These are phyloP conservation scores for Benitochromis conjunctus DNA, from an alignment of 2,113 vertebrate genomes.

Conservation along the genomic window DNA sequence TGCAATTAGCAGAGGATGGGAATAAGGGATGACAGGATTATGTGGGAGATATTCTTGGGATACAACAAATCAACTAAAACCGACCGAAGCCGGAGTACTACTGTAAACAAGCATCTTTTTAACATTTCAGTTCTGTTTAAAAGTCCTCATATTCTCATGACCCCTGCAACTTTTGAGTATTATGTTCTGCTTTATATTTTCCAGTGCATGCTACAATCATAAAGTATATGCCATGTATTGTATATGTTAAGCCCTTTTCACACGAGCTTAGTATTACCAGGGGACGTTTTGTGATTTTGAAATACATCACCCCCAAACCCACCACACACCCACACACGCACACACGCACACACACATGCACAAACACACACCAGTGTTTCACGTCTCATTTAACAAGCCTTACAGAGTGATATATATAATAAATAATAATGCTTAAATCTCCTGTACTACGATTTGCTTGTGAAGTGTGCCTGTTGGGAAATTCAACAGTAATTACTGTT, in stretches of 20 bases:
- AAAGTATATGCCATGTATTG: not conserved
- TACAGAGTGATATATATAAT: not conserved
- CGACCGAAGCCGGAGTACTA: not conserved
- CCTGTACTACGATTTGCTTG: not conserved
- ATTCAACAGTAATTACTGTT: not conserved
- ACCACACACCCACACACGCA: not conserved
- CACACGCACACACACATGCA: not conserved
- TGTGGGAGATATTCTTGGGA: not conserved
- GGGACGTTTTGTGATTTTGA: not conserved
- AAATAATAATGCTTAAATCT: not conserved
- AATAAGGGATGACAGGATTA: constrained; percentile 29
- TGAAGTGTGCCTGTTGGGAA: not conserved
- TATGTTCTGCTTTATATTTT: not conserved
- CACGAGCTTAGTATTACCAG: not conserved
- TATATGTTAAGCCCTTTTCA: not conserved
- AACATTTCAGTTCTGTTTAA: not conserved
- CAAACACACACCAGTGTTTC: not conserved
- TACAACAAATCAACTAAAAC: constrained; percentile 6
- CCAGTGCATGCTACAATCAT: not conserved
- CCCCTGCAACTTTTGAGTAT: not conserved
- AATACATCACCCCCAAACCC: not conserved
- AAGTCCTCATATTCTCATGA: not conserved
- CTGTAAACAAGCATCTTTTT: not conserved
- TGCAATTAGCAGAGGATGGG: constrained; percentile 37
- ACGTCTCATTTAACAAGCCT: not conserved